Evolutionary conservation across 2,113 vertebrate species (phyloP), one percentile per base, ranked within the genome.

Genomic region (Pica pica): DNA sequence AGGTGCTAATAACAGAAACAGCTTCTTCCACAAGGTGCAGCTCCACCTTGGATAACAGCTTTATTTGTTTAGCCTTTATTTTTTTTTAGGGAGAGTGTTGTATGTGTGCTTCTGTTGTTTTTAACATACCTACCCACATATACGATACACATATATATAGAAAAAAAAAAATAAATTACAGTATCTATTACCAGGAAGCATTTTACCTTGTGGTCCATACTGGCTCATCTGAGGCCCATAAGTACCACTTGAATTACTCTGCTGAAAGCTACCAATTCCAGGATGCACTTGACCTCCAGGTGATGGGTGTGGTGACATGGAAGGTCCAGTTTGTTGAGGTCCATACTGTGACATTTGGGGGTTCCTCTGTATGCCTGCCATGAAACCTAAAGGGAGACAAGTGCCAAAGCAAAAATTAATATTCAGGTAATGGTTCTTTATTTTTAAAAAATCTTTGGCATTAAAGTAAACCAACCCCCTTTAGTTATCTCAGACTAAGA

Each of bases 191-290:
- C 59, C 20, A 91, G 52, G 30, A 81, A 77, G 37, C 39, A 53
- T 92, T 96, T 94, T 98, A 99, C 99, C 99, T 99, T 99, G 99
- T 93, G 98, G 98, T 97, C 98, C 99, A 90, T 99, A 99, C 85
- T 99, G 99, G 93, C 98, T 98, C 97, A 99, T 98, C 95, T 99
- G 99, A 78, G 99, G 97, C 95, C 99, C 99, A 14, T 99, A 99
- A 89, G 98, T 97, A 95, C 98, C 98, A 63, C 98, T 96, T 57
- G 98, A 98, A 95, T 98, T 98, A 90, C 98, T 98, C 97, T 99
- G 99, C 94, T 98, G 98, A 97, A 99, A 99, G 89, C 98, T 96
- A 91, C 98, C 88, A 79, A 99, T 98, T 76, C 98, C 98, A 83
- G 98, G 97, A 95, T 99, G 99, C 97, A 99, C 95, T 69, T 99